A percentile compares a stretch with the other conserved stretches of the same genome.
Evolutionary conservation across 1,140 invertebrate genomes (phyloP).

Genomic region (Halictus rubicundus): DNA sequence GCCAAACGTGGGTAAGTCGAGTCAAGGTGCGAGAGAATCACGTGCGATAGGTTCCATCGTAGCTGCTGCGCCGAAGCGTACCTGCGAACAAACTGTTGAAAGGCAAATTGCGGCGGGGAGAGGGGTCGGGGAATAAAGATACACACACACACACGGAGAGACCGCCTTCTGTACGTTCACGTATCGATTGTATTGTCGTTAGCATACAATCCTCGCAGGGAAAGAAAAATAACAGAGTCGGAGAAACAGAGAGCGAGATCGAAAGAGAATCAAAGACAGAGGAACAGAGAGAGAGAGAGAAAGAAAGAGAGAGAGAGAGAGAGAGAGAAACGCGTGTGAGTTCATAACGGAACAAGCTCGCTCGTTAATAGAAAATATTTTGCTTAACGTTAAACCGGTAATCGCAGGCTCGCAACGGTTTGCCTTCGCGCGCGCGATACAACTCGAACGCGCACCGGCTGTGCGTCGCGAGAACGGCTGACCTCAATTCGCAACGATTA

Average conservation of each 20-base stretch:
- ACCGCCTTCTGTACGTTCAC: conserved; percentile 33
- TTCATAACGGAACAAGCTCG: conserved; percentile 36
- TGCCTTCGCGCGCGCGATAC: conserved; percentile 14
- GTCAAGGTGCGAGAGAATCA: conserved; percentile 25
- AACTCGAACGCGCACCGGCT: conserved; percentile 37
- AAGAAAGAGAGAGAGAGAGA: too few relatives aligned
- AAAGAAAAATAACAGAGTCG: conserved; percentile 20
- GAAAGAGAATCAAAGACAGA: too few relatives aligned
- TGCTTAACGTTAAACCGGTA: conserved; percentile 41
- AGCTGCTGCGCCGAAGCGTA: conserved; percentile 29
- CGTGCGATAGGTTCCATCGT: conserved; percentile 33
- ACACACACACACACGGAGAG: not conserved
- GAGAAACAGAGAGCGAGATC: not conserved
- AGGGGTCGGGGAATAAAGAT: conserved; percentile 38
- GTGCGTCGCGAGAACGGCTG: conserved; percentile 66
- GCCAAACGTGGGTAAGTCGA: conserved; percentile 34
- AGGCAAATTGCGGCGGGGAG: conserved; percentile 37
- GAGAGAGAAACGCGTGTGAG: not conserved
- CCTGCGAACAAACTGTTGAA: conserved; percentile 51
- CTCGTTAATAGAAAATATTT: conserved; percentile 42
- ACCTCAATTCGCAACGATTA: conserved; percentile 80
- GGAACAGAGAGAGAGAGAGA: not conserved
- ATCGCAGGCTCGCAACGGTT: conserved; percentile 28
- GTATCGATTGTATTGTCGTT: conserved; percentile 60
- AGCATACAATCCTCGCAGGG: conserved; percentile 52